Base-by-base conservation (phyloP, 2,113 vertebrate species). In the Hippopotamus amphibius region DNA sequence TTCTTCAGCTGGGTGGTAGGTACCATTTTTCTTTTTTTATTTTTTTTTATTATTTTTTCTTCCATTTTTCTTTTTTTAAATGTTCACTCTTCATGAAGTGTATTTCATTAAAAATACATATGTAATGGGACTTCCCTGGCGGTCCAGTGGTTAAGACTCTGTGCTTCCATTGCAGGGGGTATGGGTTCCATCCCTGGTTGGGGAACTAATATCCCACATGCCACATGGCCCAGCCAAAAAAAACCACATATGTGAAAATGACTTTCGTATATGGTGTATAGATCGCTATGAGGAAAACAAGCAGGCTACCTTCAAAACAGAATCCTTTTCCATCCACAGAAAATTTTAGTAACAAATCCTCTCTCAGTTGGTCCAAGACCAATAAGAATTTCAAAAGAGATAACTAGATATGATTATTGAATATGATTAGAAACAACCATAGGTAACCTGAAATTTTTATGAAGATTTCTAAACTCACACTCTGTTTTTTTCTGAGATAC, bases 331-430 rank as follows among this genome's bases (percentile, higher is more conserved):
- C 79, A 72, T 37, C 30, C 57, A 97, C 24, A 90, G 43, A 90
- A 90, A 87, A 87, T 82, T 81, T 82, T 69, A 95, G n/a, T 57
- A 94, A 76, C 37, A 59, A 93, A 96, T 79, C 48, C 37, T 92
- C 37, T 77, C 74, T 87, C 50, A 74, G 81, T 85, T 50, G 77
- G 55, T 63, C 50, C 26, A 97, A 93, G n/a, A 57, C 37, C 50
- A 82, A 0, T 92, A 77, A 66, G 48, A 90, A 83, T 71, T 92
- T 53, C 84, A 59, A 79, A 53, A 95, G 66, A 91, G 9, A 59
- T 22, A 19, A 66, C 33, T 48, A 57, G 65, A 66, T 48, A 86
- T 66, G 37, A 80, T 79, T 86, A 81, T 8, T 94, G 26, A 65
- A 59, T 59, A 84, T 41, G 50, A 80, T 74, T 28, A 93, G 33